These are phyloP conservation scores for Oncorhynchus clarkii DNA, from an alignment of 2,113 vertebrate species.

Conservation along the genomic window DNA sequence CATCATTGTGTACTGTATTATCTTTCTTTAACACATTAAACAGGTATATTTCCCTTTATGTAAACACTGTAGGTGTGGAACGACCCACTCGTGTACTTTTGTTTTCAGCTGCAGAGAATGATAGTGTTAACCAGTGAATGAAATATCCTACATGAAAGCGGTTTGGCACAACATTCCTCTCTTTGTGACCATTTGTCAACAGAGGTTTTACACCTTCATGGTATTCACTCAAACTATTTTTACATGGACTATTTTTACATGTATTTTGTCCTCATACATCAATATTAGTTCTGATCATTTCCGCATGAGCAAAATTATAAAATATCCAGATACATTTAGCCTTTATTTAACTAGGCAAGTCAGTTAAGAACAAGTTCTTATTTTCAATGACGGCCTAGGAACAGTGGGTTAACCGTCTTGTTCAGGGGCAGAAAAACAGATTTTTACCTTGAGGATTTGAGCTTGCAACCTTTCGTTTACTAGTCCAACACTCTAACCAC, in stretches of 20 bases:
- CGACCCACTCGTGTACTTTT: slow-evolving; percentile 38
- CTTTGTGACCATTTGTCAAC: slow-evolving; percentile 28
- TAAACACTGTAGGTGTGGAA: slow-evolving; percentile 33
- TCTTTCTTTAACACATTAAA: background rate
- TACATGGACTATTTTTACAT: background rate
- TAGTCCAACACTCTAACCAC: too few relatives aligned
- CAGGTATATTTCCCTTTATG: background rate
- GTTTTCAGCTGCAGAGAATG: slow-evolving; percentile 23
- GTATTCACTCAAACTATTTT: slow-evolving; percentile 7
- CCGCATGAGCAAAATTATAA: background rate
- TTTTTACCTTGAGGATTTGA: too few relatives aligned
- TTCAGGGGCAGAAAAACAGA: too few relatives aligned
- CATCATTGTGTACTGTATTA: background rate
- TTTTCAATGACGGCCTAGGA: too few relatives aligned
- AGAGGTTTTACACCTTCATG: slow-evolving; percentile 6
- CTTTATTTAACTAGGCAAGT: background rate
- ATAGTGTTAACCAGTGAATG: background rate
- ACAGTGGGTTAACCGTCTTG: too few relatives aligned
- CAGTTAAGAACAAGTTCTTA: too few relatives aligned
- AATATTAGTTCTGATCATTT: background rate
- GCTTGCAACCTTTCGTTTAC: too few relatives aligned
- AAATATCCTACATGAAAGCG: slow-evolving; percentile 28
- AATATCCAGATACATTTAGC: background rate
- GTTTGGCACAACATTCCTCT: slow-evolving; percentile 22
- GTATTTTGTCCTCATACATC: background rate